Base-by-base conservation (phyloP, 1,140 invertebrate species). In the Bicyclus anynana region DNA sequence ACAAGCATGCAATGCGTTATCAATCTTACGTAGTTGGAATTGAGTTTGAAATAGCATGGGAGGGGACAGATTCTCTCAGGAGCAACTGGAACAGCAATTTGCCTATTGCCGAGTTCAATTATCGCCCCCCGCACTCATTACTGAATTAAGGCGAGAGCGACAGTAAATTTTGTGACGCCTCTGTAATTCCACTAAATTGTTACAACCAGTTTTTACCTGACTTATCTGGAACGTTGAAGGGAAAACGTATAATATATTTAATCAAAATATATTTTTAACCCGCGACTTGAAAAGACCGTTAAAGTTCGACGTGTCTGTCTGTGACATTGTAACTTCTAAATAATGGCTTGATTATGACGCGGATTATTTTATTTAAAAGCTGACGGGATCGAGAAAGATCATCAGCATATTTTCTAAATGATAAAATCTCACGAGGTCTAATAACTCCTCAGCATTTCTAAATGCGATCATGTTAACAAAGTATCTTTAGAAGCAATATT, bases 41-140 rank as follows among this genome's bases (percentile, higher is more conserved):
- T 81, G 49, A 61, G 72, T 68, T 47, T 33, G 58, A 51, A 66
- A 63, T 78, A 10, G 48, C n/a, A 40, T 55, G 20, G 27, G 53
- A 62, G 59, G n/a, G n/a, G n/a, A n/a, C 59, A 69, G 72, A 67
- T 69, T 67, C 62, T 65, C 65, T 61, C 72, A 60, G 67, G 71
- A 77, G 66, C 74, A 74, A 78, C 67, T 62, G 62, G 67, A 69
- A 67, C 69, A 66, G 70, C 84, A 87, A 87, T 84, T 87, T 87
- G 79, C 79, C 76, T 84, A 85, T 87, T 85, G 80, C 77, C 66
- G 79, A 65, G 69, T 76, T 74, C 80, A 87, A 85, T 87, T 85
- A 87, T 85, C 80, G 80, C 84, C 84, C 84, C 76, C 82, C 80
- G 80, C 84, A 72, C 79, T 83, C 73, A 83, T 87, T 87, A 85